Evolutionary conservation across 2,888 invertebrate species (phyloP).

Genomic region (Cosmopolites sordidus): DNA sequence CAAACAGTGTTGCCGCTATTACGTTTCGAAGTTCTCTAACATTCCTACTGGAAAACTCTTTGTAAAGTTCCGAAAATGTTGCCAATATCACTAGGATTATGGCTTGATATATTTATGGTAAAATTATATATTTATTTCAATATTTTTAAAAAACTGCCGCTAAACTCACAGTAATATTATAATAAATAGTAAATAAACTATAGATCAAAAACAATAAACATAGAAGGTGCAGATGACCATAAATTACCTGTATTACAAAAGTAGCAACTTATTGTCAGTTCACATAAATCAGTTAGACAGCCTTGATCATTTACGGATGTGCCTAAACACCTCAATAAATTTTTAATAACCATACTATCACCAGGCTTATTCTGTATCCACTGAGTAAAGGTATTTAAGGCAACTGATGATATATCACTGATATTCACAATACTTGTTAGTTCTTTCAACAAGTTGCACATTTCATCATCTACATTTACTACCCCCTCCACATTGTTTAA

Average conservation of each 20-base stretch:
- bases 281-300: conserved; percentile 52
- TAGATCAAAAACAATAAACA: too few species aligned
- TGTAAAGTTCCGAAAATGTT: too few species aligned
- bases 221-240: neutral
- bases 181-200: too few species aligned
- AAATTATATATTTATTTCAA: too few species aligned
- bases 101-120: too few species aligned
- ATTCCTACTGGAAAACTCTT: too few species aligned
- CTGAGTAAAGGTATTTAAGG: conserved; percentile 42
- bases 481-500: conserved; percentile 53
- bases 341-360: conserved; percentile 49
- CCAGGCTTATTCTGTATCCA: conserved; percentile 53
- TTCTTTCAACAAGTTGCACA: conserved; percentile 52
- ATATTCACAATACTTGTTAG: conserved; percentile 47
- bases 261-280: conserved; percentile 53
- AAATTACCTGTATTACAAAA: conserved; percentile 52
- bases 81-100: too few species aligned
- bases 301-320: conserved; percentile 49
- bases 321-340: conserved; percentile 50
- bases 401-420: conserved; percentile 37
- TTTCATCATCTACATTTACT: conserved; percentile 49
- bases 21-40: too few species aligned
- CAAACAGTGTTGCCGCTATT: too few species aligned
- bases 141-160: too few species aligned
- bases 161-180: too few species aligned